phyloP scores from a whole-genome alignment of 2,113 vertebrate genomes.

The Pimephales promelas region DNA sequence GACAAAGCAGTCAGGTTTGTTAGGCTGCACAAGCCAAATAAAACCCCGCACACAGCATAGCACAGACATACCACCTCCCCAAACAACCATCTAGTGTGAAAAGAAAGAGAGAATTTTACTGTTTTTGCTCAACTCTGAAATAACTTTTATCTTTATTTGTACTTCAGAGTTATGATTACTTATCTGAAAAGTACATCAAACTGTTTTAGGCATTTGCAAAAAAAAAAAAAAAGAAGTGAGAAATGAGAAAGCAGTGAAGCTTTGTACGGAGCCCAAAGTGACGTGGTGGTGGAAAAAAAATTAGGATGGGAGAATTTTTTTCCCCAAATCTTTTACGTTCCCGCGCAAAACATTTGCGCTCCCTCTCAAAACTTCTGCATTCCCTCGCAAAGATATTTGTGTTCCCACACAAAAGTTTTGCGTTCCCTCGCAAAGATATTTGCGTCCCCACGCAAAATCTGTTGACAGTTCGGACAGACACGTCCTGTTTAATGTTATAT shows the following conservation, averaged over 20 bases:
- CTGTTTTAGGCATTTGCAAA: not conserved
- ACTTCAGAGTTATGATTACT: not conserved
- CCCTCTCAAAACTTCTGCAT: no score
- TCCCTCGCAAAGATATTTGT: no score
- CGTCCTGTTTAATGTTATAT: no score
- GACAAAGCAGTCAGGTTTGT: conserved; percentile 84
- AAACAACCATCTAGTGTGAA: conserved; percentile 82
- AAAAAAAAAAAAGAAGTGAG: not conserved
- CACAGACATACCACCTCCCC: conserved; percentile 74
- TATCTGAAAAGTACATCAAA: not conserved
- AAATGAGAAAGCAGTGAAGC: not conserved
- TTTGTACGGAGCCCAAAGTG: no score
- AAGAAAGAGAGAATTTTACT: not conserved
- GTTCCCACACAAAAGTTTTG: no score
- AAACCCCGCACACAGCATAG: conserved; percentile 83
- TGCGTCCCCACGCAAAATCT: no score
- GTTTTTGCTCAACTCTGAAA: conserved; percentile 9
- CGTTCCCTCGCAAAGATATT: no score
- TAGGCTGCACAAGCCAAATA: conserved; percentile 85
- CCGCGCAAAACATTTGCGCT: no score
- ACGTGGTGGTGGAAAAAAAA: no score
- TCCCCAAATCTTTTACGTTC: no score
- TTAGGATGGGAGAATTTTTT: no score
- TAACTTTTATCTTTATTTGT: not conserved
- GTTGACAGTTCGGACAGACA: no score